Percentiles rank a stretch among this genome's conserved stretches.
phyloP scores from a whole-genome alignment of 2,797 vertebrate genomes.

The Poecilia gillii region DNA sequence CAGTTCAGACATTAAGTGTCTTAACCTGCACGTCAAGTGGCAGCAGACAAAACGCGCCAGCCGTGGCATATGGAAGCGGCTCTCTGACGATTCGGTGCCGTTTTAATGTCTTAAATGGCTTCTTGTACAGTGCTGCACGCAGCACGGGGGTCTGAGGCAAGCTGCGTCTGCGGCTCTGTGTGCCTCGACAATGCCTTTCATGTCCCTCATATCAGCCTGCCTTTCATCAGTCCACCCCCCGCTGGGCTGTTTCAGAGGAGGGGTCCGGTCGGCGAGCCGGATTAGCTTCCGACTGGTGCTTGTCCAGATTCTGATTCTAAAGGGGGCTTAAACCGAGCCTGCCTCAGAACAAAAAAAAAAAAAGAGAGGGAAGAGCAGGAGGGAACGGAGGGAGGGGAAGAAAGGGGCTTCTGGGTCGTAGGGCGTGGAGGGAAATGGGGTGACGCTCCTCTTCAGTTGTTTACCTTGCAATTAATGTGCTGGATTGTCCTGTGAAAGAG shows the following conservation, averaged over 20 bases:
- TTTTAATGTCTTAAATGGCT: constrained; percentile 64
- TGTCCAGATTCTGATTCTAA: constrained; percentile 78
- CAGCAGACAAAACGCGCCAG: constrained; percentile 20
- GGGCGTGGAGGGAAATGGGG: constrained; percentile 37
- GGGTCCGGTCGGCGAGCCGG: constrained; percentile 73
- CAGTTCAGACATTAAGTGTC: constrained; percentile 32
- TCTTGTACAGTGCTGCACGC: constrained; percentile 67
- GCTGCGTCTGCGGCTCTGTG: constrained; percentile 64
- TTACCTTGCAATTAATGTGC: constrained; percentile 75
- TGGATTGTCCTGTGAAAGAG: constrained; percentile 56
- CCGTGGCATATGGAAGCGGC: constrained; percentile 40
- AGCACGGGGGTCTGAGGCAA: constrained; percentile 60
- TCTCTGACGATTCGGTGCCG: constrained; percentile 26
- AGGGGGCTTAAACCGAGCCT: constrained; percentile 69
- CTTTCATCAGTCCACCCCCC: constrained; percentile 75
- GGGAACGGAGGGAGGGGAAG: constrained; percentile 40
- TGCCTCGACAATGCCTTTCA: constrained; percentile 73
- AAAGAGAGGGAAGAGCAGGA: constrained; percentile 46
- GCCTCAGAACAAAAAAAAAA: constrained; percentile 51
- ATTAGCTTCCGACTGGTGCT: constrained; percentile 82
- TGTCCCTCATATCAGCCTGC: constrained; percentile 72
- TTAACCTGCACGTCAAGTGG: constrained; percentile 54
- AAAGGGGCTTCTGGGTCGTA: constrained; percentile 54
- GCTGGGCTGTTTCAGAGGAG: constrained; percentile 73
- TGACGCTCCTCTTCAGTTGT: constrained; percentile 68